Conservation (phyloP, 2,888 invertebrate genomes). For the Cylloceria caligata region DNA sequence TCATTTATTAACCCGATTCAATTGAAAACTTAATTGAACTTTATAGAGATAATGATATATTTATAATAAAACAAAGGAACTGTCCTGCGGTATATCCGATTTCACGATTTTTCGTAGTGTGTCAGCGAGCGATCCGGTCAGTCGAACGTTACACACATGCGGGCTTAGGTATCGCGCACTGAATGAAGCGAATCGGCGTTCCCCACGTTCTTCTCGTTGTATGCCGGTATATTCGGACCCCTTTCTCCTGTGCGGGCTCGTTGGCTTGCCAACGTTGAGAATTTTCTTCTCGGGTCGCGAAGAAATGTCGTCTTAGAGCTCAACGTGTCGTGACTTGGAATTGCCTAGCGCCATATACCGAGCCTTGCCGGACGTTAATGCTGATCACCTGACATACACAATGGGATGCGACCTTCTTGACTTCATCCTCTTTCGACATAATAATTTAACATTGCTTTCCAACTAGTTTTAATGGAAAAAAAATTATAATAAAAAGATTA, state of each 20-base stretch:
- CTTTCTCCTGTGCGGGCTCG: slow-evolving; percentile 77
- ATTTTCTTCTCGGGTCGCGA: slow-evolving; percentile 71
- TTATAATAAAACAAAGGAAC: not conserved
- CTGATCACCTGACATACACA: not conserved
- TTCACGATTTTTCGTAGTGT: slow-evolving; percentile 41
- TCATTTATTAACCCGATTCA: too few relatives aligned
- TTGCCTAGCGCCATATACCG: not conserved
- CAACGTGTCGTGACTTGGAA: slow-evolving; percentile 38
- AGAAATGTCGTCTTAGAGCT: slow-evolving; percentile 67
- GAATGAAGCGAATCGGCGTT: slow-evolving; percentile 80
- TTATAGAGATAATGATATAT: not conserved
- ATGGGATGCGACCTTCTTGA: not conserved
- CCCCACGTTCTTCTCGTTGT: slow-evolving; percentile 52
- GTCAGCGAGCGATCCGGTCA: slow-evolving; percentile 40
- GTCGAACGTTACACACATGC: slow-evolving; percentile 72
- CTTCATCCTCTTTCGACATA: not conserved
- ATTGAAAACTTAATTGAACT: too few relatives aligned
- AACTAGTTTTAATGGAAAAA: not conserved
- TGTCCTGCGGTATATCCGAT: slow-evolving; percentile 24
- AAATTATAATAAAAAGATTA: not conserved
- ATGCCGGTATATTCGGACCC: slow-evolving; percentile 65
- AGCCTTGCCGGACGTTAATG: not conserved
- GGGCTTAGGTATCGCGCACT: slow-evolving; percentile 80
- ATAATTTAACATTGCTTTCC: not conserved
- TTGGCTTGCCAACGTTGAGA: slow-evolving; percentile 18